Percentiles rank a stretch among this genome's conserved stretches.
Conservation (phyloP, 2,113 vertebrate species). For the Eclectus roratus region DNA sequence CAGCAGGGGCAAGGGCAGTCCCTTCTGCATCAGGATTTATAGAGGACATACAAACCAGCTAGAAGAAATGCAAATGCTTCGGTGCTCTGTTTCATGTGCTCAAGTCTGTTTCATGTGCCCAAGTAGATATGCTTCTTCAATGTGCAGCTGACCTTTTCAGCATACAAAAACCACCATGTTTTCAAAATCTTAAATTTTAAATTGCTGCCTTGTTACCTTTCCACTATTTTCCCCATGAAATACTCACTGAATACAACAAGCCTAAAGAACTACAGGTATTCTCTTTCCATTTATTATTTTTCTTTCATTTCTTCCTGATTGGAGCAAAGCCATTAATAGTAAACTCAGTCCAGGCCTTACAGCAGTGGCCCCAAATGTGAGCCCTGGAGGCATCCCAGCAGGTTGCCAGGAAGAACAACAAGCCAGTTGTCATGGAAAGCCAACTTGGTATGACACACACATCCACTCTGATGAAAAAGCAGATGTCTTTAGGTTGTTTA, state of each 20-base stretch:
- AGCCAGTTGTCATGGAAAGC: neutral
- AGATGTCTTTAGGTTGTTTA: neutral
- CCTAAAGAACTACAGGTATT: neutral
- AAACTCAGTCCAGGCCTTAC: neutral
- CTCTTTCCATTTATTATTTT: neutral
- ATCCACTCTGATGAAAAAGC: neutral
- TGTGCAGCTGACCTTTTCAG: neutral
- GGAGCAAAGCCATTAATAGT: neutral
- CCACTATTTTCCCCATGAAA: neutral
- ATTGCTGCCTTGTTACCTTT: neutral
- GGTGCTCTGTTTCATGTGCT: neutral
- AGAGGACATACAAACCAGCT: neutral
- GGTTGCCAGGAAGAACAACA: neutral
- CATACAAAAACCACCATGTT: rapidly evolving
- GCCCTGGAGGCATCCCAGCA: neutral
- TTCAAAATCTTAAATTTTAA: neutral
- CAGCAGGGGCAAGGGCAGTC: neutral
- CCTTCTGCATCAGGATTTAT: neutral
- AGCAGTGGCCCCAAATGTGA: neutral
- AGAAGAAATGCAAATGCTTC: neutral
- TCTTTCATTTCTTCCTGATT: neutral
- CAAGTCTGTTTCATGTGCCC: neutral
- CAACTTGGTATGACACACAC: neutral
- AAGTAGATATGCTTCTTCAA: neutral
- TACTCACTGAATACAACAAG: neutral